Evolutionary conservation across 1,140 invertebrate genomes (phyloP).

Genomic region (Pseudomyrmex concolor): DNA sequence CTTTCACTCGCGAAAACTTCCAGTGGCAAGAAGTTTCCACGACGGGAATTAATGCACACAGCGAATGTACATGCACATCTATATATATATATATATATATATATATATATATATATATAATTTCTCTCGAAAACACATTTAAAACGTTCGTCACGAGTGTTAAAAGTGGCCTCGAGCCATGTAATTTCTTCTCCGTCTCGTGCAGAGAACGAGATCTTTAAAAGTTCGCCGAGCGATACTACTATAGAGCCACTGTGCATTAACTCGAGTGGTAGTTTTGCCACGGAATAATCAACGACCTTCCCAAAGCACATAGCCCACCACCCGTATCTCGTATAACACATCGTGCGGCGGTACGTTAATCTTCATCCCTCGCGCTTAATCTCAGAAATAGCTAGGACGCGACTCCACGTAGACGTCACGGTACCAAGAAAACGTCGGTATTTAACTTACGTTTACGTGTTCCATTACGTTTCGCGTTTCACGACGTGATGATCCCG

Average conservation of each 20-base stretch:
- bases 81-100: background rate
- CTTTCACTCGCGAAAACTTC: background rate
- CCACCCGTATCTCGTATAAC: background rate
- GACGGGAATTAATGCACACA: conserved; percentile 17
- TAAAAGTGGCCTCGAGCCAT: background rate
- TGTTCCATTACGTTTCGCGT: conserved; percentile 6
- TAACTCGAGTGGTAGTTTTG: conserved; percentile 32
- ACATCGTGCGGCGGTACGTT: conserved; percentile 4
- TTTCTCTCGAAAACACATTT: conserved; percentile 32
- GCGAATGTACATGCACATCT: background rate
- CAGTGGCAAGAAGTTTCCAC: background rate
- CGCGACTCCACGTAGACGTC: conserved; percentile 38
- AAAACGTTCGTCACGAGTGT: background rate
- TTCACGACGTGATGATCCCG: background rate
- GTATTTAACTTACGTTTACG: conserved; percentile 47
- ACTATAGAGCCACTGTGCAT: conserved; percentile 4
- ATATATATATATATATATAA: background rate
- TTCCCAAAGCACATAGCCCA: conserved; percentile 22
- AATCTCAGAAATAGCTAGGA: conserved; percentile 47
- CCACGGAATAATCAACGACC: conserved; percentile 43
- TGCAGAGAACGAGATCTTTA: conserved; percentile 11
- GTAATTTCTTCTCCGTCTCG: conserved; percentile 31
- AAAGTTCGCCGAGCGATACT: background rate
- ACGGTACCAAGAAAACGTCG: background rate
- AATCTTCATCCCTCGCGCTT: conserved; percentile 49